Conservation (phyloP, 2,888 invertebrate species). For the Tenthredo distinguenda region DNA sequence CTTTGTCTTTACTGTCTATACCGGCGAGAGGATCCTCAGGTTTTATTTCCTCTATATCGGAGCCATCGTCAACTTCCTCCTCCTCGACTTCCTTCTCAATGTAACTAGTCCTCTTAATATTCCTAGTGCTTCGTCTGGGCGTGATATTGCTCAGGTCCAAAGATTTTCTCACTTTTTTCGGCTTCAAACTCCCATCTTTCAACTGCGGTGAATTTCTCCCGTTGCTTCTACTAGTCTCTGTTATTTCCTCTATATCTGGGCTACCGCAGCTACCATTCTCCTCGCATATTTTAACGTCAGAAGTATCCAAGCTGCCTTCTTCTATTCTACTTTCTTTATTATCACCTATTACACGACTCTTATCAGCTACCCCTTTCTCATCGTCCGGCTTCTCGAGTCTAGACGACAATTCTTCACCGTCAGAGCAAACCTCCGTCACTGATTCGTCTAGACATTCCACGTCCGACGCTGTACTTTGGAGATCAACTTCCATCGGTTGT, state of each 20-base stretch:
- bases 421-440: conserved; percentile 64
- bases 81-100: conserved; percentile 79
- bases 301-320: conserved; percentile 67
- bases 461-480: conserved; percentile 70
- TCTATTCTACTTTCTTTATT: conserved; percentile 57
- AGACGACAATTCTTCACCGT: conserved; percentile 55
- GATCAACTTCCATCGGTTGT: conserved; percentile 73
- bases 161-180: conserved; percentile 70
- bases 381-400: conserved; percentile 61
- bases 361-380: conserved; percentile 72
- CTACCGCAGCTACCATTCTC: conserved; percentile 75
- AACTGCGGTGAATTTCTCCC: conserved; percentile 64
- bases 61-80: conserved; percentile 80
- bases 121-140: conserved; percentile 81
- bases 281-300: conserved; percentile 72
- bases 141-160: conserved; percentile 76
- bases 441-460: conserved; percentile 75
- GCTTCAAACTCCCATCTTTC: conserved; percentile 62
- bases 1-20: conserved; percentile 75
- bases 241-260: conserved; percentile 76
- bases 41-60: conserved; percentile 84
- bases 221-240: conserved; percentile 69
- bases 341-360: conserved; percentile 59
- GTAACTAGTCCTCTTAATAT: conserved; percentile 82
- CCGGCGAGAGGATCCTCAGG: conserved; percentile 82